Conservation (phyloP, 2,797 vertebrate species). For the Pseudomugil gertrudae region DNA sequence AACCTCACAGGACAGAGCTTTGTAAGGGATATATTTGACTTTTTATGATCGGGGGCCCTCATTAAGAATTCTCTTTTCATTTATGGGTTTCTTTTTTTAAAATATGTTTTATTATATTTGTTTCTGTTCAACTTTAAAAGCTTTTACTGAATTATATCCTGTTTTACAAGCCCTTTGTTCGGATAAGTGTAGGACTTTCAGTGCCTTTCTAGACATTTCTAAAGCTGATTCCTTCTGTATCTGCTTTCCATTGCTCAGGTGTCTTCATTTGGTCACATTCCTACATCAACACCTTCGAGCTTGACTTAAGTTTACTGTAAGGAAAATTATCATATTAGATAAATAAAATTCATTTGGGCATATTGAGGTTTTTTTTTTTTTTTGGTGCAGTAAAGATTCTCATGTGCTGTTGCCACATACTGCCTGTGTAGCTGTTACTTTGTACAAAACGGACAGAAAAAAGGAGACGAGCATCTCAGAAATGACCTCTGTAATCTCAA, state of each 20-base stretch:
- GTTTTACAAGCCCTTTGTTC: background rate
- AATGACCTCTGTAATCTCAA: background rate
- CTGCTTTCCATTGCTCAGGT: background rate
- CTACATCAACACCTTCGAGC: background rate
- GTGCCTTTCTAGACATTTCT: background rate
- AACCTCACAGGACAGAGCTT: background rate
- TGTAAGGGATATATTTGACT: background rate
- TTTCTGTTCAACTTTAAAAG: background rate
- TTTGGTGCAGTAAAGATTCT: too few relatives aligned
- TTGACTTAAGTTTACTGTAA: background rate
- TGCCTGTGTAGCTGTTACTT: background rate
- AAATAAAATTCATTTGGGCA: background rate
- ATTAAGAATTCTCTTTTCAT: background rate
- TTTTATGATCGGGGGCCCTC: background rate
- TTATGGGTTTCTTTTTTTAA: background rate
- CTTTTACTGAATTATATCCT: background rate
- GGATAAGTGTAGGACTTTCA: background rate
- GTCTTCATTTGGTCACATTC: background rate
- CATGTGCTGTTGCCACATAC: background rate
- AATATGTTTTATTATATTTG: background rate
- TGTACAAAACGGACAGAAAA: background rate
- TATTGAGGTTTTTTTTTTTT: background rate
- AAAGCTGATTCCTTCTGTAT: background rate
- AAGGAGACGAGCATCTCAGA: background rate
- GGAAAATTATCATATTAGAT: background rate